These are phyloP conservation scores for Deilephila porcellus DNA, from an alignment of 2,888 invertebrate genomes.

Conservation along the genomic window DNA sequence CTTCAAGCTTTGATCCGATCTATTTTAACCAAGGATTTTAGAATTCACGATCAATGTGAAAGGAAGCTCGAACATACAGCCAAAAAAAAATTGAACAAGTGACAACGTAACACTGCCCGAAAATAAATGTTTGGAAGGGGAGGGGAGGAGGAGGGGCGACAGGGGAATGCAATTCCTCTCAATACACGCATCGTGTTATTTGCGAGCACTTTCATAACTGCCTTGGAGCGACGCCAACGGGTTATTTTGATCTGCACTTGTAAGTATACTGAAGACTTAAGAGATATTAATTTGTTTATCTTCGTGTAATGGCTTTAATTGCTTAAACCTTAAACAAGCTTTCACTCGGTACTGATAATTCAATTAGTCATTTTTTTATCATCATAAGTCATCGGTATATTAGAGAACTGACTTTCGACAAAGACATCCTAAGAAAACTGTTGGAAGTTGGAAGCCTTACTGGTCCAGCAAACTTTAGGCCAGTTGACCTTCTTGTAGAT, in stretches of 20 bases:
- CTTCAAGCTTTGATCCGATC: too few relatives aligned
- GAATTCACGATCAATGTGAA: background rate
- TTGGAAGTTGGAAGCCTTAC: too few relatives aligned
- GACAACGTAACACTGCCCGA: slow-evolving; percentile 9
- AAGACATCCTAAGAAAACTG: too few relatives aligned
- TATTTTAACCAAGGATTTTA: too few relatives aligned
- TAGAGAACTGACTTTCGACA: too few relatives aligned
- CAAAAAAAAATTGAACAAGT: slow-evolving; percentile 5
- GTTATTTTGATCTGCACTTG: slow-evolving; percentile 20
- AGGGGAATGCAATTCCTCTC: slow-evolving; percentile 29
- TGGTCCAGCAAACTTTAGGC: too few relatives aligned
- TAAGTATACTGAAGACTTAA: slow-evolving; percentile 3
- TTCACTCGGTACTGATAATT: background rate
- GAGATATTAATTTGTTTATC: slow-evolving; percentile 18
- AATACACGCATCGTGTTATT: slow-evolving; percentile 22
- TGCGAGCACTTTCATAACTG: slow-evolving; percentile 30
- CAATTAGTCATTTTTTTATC: too few relatives aligned
- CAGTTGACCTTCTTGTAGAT: too few relatives aligned
- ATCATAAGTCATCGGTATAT: too few relatives aligned
- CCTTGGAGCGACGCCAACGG: slow-evolving; percentile 22
- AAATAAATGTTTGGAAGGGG: slow-evolving; percentile 15
- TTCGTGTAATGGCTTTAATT: slow-evolving; percentile 8
- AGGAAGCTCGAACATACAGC: background rate
- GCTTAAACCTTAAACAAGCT: background rate
- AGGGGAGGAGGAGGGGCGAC: slow-evolving; percentile 17